These are phyloP conservation scores for Tenebrosternarchus preto DNA, from an alignment of 2,113 vertebrate genomes.

Conservation along the genomic window DNA sequence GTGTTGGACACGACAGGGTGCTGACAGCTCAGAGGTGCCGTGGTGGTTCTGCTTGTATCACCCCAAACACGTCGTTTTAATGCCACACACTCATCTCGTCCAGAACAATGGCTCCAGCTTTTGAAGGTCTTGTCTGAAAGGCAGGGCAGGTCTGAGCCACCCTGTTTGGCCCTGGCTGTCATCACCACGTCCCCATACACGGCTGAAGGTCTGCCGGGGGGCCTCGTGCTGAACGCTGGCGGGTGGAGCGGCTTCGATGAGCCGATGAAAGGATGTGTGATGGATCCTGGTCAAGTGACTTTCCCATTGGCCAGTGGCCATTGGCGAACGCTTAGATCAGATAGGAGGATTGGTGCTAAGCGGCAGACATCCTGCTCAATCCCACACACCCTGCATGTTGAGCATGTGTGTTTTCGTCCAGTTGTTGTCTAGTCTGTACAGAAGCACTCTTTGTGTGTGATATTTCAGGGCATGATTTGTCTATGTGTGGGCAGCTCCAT, in stretches of 20 bases:
- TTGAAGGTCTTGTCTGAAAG: background rate
- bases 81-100: background rate
- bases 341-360: background rate
- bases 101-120: background rate
- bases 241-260: background rate
- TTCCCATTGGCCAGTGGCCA: constrained; percentile 12
- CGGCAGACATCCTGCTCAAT: constrained; percentile 23
- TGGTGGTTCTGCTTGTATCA: background rate
- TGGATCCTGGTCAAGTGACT: constrained; percentile 18
- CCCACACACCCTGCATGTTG: constrained; percentile 18
- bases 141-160: background rate
- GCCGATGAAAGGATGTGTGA: constrained; percentile 19
- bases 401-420: too few species aligned
- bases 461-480: background rate
- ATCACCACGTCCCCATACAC: constrained; percentile 13
- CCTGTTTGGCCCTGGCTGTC: constrained; percentile 16
- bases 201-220: background rate
- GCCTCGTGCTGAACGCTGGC: background rate
- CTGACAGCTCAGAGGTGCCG: constrained; percentile 44
- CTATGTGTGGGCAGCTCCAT: too few species aligned
- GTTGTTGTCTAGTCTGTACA: too few species aligned
- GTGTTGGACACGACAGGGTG: constrained; percentile 22
- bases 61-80: background rate
- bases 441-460: constrained; percentile 16
- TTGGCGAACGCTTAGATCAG: constrained; percentile 32